A percentile compares a stretch with the other conserved stretches of the same genome.
These are phyloP conservation scores for Glossosoma conforme DNA, from an alignment of 1,140 invertebrate species.

Conservation along the genomic window DNA sequence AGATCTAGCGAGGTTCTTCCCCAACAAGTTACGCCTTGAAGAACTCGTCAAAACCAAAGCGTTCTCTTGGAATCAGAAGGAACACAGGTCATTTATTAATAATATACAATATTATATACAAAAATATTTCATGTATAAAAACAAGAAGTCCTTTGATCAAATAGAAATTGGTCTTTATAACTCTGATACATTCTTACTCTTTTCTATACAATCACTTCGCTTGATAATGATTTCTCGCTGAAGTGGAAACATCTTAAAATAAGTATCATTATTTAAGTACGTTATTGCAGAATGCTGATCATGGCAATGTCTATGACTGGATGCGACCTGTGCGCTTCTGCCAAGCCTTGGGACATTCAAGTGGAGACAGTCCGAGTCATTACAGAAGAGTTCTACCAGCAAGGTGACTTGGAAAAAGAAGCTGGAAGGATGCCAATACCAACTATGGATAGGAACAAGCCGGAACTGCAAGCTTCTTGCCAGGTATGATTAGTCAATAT, in stretches of 20 bases:
- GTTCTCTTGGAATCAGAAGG: constrained; percentile 59
- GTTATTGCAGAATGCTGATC: constrained; percentile 46
- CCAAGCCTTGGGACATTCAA: constrained; percentile 83
- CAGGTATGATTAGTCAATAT: too few relatives aligned
- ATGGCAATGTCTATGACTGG: constrained; percentile 77
- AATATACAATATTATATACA: too few relatives aligned
- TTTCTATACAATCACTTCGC: too few relatives aligned
- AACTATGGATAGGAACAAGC: constrained; percentile 77
- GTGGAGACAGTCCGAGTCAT: constrained; percentile 75
- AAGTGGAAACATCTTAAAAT: background rate
- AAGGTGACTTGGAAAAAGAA: constrained; percentile 69
- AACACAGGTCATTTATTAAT: constrained; percentile 47
- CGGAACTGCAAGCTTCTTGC: constrained; percentile 65
- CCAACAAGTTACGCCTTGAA: constrained; percentile 63
- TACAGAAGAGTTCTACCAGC: constrained; percentile 82
- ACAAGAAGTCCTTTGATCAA: too few relatives aligned
- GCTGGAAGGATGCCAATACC: constrained; percentile 66
- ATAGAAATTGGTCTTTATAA: too few relatives aligned
- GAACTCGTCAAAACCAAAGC: constrained; percentile 51
- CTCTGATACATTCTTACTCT: too few relatives aligned
- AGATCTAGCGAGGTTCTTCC: constrained; percentile 76
- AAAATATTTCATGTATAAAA: too few relatives aligned
- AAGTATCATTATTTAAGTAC: background rate
- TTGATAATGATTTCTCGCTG: too few relatives aligned
- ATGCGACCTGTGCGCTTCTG: constrained; percentile 75